Evolutionary conservation across 1,140 invertebrate genomes (phyloP), one percentile per base, ranked within the genome.

Genomic region (Drosophila paulistorum): DNA sequence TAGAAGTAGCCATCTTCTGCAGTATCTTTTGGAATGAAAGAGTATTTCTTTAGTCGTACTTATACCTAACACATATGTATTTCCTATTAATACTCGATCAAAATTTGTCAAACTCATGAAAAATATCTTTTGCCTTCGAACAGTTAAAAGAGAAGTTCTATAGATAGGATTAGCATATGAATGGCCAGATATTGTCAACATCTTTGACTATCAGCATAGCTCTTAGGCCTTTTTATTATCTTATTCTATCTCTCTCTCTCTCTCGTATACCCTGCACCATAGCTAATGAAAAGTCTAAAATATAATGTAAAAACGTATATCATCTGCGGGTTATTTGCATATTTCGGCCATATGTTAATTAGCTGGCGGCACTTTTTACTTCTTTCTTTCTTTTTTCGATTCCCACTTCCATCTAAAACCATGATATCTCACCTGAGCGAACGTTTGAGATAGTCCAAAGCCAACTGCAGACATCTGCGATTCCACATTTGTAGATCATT

Each of bases 371-470:
- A 35, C 42, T 69, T 75, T 41, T 68, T 67, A 30, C 30, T 64
- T 75, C 45, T 17, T 23, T 58, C 26, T 35, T 45, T 48, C 17
- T 17, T n/a, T 2, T 17, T n/a, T 26, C 41, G 6, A 17, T 30
- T 30, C 39, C 13, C 33, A 41, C 14, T 14, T 30, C 23, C 13
- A 3, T 26, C 54, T 33, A 23, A 37, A 37, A 39, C 23, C 30
- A 14, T 70, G 20, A 59, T 57, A 54, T 59, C 20, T 92, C 93
- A 95, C 94, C 94, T 95, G 91, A 95, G 94, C 74, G 95, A 93
- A 23, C 93, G 93, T 71, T 94, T 91, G 70, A 94, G 93, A 91
- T 95, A 95, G 71, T 93, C 92, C 68, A 95, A 89, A 20, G 94
- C 91, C n/a, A 92, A 82, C 72, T 94, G 93, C 57, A 95, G 92